phyloP scores from a whole-genome alignment of 1,140 invertebrate species.

The Pachypeltis micranthus region DNA sequence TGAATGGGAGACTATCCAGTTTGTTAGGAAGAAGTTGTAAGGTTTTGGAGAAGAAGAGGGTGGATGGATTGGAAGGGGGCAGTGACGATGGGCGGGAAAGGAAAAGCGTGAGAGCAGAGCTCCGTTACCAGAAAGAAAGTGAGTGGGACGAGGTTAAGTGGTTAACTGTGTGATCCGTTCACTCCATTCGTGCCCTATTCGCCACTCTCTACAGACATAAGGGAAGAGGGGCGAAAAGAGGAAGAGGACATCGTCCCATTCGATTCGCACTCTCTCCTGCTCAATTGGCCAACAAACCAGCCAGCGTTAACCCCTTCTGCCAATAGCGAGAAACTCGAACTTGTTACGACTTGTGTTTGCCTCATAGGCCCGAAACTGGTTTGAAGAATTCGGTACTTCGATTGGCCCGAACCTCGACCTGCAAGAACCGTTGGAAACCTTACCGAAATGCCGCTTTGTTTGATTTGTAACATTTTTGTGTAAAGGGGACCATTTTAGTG shows the following conservation, averaged over 20 bases:
- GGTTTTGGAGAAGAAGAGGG: no score
- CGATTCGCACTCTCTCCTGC: background rate
- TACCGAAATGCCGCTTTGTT: no score
- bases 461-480: no score
- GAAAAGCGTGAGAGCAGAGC: background rate
- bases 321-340: background rate
- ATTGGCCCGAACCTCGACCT: no score
- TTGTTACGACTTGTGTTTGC: background rate
- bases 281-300: background rate
- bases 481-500: no score
- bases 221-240: background rate
- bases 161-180: constrained; percentile 7
- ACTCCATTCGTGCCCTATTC: no score
- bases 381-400: no score
- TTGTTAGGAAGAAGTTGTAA: background rate
- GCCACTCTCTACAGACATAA: background rate
- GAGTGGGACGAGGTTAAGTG: background rate
- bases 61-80: background rate
- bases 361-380: no score
- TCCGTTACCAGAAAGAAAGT: background rate
- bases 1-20: constrained; percentile 2
- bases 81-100: background rate
- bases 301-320: background rate
- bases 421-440: no score
- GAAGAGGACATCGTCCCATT: background rate